Conservation (phyloP, 2,888 invertebrate species). For the Galeruca laticollis region DNA sequence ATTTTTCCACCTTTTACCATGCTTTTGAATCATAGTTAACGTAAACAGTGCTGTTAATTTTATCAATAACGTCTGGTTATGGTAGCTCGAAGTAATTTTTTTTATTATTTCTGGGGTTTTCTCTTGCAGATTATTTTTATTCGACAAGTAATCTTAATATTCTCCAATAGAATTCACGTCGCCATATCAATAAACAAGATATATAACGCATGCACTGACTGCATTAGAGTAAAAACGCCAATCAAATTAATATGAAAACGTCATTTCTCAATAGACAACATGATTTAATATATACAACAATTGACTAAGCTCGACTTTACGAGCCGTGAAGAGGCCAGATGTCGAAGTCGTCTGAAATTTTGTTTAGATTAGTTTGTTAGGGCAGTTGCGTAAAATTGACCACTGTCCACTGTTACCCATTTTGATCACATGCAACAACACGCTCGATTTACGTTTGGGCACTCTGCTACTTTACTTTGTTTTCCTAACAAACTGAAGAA, state of each 20-base stretch:
- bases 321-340: constrained; percentile 63
- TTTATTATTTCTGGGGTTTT: neutral
- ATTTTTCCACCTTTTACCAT: no score
- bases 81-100: no score
- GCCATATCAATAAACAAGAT: constrained; percentile 59
- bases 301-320: constrained; percentile 54
- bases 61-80: no score
- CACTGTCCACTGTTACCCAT: constrained; percentile 57
- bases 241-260: constrained; percentile 64
- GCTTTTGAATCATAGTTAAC: no score
- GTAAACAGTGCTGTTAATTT: no score
- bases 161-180: neutral
- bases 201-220: constrained; percentile 57
- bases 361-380: constrained; percentile 54
- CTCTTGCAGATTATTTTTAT: no score
- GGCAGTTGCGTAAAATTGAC: constrained; percentile 61
- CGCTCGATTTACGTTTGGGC: constrained; percentile 38
- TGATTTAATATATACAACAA: constrained; percentile 61
- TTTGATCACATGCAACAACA: constrained; percentile 42
- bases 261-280: constrained; percentile 59
- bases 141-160: neutral
- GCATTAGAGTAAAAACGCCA: constrained; percentile 58
- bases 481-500: constrained; percentile 42
- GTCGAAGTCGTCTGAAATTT: constrained; percentile 59
- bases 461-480: constrained; percentile 35